A percentile compares a stretch with the other conserved stretches of the same genome.
Evolutionary conservation across 2,888 invertebrate genomes (phyloP).

Genomic region (Pristionchus japonicus): DNA sequence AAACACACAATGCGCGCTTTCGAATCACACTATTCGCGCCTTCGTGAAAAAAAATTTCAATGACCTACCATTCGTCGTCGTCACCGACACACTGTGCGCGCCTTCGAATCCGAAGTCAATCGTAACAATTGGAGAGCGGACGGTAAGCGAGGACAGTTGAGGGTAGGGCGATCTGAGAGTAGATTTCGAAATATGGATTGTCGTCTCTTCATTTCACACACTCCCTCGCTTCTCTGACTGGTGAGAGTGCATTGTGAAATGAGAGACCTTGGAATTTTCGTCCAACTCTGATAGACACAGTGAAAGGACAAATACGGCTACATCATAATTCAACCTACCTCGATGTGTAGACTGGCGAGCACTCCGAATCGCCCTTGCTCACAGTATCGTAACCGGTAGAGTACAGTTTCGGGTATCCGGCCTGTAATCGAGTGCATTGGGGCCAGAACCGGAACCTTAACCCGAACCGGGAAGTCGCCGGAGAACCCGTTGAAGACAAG

Average conservation of each 20-base stretch:
- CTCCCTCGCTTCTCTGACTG: neutral
- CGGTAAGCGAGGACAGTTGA: neutral
- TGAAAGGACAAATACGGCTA: neutral
- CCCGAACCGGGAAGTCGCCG: neutral
- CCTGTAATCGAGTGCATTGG: neutral
- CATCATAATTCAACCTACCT: neutral
- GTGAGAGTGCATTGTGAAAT: neutral
- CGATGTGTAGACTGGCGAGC: neutral
- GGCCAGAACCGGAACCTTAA: neutral
- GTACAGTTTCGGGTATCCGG: neutral
- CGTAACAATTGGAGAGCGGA: neutral
- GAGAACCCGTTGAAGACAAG: neutral
- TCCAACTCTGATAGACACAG: too few species aligned
- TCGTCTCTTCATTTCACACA: neutral
- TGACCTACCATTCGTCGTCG: neutral
- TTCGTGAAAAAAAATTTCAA: too few species aligned
- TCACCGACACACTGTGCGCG: neutral
- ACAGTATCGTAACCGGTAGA: neutral
- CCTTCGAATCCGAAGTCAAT: neutral
- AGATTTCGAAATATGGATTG: neutral
- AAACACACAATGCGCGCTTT: too few species aligned
- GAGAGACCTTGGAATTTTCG: too few species aligned
- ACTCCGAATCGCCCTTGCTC: neutral
- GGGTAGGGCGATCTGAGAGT: neutral
- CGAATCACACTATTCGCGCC: too few species aligned